These are phyloP conservation scores for Promerops cafer DNA, from an alignment of 2,113 vertebrate species.

Conservation along the genomic window DNA sequence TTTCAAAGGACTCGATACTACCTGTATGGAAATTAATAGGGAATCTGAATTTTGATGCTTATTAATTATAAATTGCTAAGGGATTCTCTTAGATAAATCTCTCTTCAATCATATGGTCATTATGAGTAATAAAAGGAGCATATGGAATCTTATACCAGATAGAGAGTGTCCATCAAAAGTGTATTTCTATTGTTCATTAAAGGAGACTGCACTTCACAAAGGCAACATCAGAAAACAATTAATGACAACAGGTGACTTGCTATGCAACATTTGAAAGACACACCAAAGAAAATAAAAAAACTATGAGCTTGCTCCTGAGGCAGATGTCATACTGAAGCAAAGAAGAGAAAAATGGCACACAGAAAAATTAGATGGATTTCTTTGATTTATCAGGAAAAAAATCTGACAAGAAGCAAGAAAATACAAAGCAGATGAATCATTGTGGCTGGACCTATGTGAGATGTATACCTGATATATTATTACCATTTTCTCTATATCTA, in stretches of 20 bases:
- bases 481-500: background rate
- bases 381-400: background rate
- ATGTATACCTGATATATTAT: background rate
- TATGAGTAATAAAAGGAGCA: background rate
- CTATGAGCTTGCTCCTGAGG: background rate
- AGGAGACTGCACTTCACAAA: background rate
- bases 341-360: background rate
- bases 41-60: background rate
- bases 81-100: background rate
- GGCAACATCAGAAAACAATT: background rate
- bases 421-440: background rate
- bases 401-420: background rate
- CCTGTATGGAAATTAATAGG: background rate
- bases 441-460: background rate
- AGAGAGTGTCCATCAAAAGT: background rate
- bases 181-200: background rate
- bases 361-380: background rate
- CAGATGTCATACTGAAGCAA: background rate
- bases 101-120: background rate
- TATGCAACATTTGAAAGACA: background rate
- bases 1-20: background rate
- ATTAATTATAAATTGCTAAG: background rate
- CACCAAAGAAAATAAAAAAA: background rate
- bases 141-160: background rate
- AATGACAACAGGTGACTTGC: background rate